A percentile compares a stretch with the other conserved stretches of the same genome.
phyloP scores from a whole-genome alignment of 2,888 invertebrate genomes.

The Amphipoea oculea region DNA sequence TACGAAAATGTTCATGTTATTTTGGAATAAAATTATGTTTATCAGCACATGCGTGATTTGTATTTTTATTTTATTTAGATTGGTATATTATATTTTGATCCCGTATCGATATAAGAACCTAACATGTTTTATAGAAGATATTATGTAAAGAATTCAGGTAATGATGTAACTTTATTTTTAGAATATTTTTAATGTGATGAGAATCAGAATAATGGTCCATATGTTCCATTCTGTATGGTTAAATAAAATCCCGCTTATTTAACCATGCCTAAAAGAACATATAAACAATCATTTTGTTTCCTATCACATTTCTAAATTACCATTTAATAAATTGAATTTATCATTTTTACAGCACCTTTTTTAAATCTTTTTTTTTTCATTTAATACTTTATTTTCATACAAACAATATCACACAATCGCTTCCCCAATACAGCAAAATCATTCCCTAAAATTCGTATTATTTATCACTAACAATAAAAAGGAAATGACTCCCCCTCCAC shows the following conservation, averaged over 20 bases:
- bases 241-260: too few relatives aligned
- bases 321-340: not conserved
- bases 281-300: not conserved
- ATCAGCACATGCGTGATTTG: constrained; percentile 26
- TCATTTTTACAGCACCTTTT: too few relatives aligned
- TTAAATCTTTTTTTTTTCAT: not conserved
- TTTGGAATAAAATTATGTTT: constrained; percentile 42
- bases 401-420: constrained; percentile 31
- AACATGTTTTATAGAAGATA: not conserved
- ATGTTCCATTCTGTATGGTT: not conserved
- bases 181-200: not conserved
- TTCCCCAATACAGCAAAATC: constrained; percentile 46
- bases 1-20: constrained; percentile 49
- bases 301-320: too few relatives aligned
- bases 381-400: not conserved
- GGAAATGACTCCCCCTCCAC: constrained; percentile 46
- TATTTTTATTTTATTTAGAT: constrained; percentile 33
- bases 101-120: not conserved
- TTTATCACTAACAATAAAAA: constrained; percentile 63
- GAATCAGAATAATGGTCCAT: not conserved
- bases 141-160: not conserved
- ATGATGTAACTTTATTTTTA: not conserved
- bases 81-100: constrained; percentile 20
- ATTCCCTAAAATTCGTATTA: constrained; percentile 46
- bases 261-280: not conserved